Evolutionary conservation across 1,140 invertebrate genomes (phyloP), one percentile per base, ranked within the genome.

Genomic region (Diachasma alloeum): DNA sequence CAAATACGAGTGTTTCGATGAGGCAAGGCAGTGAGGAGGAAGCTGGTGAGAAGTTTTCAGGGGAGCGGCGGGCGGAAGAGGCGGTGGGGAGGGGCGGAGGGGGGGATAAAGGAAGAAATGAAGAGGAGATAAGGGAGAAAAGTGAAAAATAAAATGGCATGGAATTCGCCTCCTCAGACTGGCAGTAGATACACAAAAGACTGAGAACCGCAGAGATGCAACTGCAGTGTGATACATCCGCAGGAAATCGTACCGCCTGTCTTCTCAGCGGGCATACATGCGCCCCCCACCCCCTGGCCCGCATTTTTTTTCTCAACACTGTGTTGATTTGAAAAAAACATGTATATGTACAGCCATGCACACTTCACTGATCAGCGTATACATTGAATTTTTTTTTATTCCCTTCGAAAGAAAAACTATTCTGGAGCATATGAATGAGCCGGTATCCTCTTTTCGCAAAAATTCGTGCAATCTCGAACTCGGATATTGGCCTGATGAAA

Each of bases 221-320:
- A 48, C 74, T 46, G 15, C 74, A 56, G 26, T 17, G 74, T 63
- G 67, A 76, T 68, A 71, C 67, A 70, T 76, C 74, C 74, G 74
- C 74, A 76, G 74, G 74, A 76, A 71, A 76, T 63, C 74, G 31
- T 59, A 63, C 10, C 19, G 59, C 59, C 59, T 63, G 59, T 24
- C 59, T 63, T 63, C 59, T 63, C 59, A 26, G 59, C 24, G 9
- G 19, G 59, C 19, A 63, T 31, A 26, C 24, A 31, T 15, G 15
- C 24, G 2, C 59, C 24, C 24, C 13, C 24, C 53, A n/a, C 0
- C 2, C 59, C 24, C 24, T 53, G 6, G 0, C 48, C n/a, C 2
- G n/a, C 2, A 6, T 9, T 19, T 19, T 53, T 17, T 15, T 53
- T 8, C 9, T 15, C 5, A 15, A 19, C 6, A 19, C 22, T 63